Conservation (phyloP, 2,113 vertebrate genomes). For the Pteronura brasiliensis region DNA sequence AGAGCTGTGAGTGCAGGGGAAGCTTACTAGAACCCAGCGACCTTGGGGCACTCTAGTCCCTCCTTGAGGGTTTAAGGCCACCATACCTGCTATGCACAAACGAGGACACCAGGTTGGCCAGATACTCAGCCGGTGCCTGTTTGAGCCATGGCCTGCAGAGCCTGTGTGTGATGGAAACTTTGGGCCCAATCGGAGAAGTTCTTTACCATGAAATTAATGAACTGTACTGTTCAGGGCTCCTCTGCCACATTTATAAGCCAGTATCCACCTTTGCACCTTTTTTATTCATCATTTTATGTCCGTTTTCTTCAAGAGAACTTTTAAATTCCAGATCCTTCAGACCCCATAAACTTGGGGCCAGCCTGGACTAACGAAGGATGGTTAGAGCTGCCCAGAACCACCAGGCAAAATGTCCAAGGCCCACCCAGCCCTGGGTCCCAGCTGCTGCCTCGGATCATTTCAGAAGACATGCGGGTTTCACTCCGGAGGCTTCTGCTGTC, state of each 20-base stretch:
- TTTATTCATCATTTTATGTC: neutral
- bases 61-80: neutral
- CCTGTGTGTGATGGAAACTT: too few species aligned
- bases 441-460: neutral
- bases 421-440: neutral
- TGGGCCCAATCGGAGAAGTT: neutral
- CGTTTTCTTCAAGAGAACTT: neutral
- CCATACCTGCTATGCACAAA: fast-evolving
- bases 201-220: neutral
- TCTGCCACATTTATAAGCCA: neutral
- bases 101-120: fast-evolving
- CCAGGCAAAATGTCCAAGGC: fast-evolving
- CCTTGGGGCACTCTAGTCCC: fast-evolving
- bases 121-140: fast-evolving
- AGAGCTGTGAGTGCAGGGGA: neutral
- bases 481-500: neutral
- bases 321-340: neutral
- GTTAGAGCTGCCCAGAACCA: neutral
- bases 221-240: neutral
- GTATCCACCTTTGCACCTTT: neutral
- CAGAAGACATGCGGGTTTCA: fast-evolving
- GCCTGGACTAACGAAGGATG: too few species aligned
- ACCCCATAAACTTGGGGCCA: neutral
- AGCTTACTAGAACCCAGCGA: neutral
- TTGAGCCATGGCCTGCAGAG: neutral